These are phyloP conservation scores for Aleiodes leptofemur DNA, from an alignment of 2,888 invertebrate genomes.

Conservation along the genomic window DNA sequence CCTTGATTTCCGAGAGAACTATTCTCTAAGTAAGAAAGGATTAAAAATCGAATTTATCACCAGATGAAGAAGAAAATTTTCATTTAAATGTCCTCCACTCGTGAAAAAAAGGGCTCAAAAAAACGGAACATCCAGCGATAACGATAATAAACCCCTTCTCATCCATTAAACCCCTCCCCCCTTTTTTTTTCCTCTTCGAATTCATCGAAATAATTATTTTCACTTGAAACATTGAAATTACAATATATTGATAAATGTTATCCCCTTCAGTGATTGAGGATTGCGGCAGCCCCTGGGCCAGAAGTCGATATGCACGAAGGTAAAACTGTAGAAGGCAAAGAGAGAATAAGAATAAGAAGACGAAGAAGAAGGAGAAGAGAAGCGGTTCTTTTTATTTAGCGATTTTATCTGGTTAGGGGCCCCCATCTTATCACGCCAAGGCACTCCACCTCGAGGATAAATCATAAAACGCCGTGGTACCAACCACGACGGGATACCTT, in stretches of 20 bases:
- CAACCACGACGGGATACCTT: slow-evolving; percentile 65
- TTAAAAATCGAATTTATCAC: no score
- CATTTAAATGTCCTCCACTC: no score
- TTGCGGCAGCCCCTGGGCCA: slow-evolving; percentile 25
- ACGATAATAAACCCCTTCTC: no score
- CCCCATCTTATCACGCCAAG: slow-evolving; percentile 67
- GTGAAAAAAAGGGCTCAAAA: no score
- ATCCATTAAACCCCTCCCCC: no score
- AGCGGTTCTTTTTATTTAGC: slow-evolving; percentile 23
- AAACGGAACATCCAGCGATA: no score
- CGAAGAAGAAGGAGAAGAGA: background rate
- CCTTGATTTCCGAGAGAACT: no score
- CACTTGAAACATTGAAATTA: background rate
- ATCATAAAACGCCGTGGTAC: slow-evolving; percentile 62
- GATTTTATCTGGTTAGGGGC: slow-evolving; percentile 58
- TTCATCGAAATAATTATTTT: no score
- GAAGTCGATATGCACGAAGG: slow-evolving; percentile 2
- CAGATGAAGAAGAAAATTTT: no score
- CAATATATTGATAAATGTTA: slow-evolving; percentile 15
- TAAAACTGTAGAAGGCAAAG: background rate
- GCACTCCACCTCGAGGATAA: slow-evolving; percentile 61
- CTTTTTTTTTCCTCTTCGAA: no score
- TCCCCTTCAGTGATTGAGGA: slow-evolving; percentile 10
- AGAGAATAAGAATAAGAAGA: no score
- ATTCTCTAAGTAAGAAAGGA: no score